Conservation (phyloP, 2,113 vertebrate genomes). For the Xenotilapia leptura region DNA sequence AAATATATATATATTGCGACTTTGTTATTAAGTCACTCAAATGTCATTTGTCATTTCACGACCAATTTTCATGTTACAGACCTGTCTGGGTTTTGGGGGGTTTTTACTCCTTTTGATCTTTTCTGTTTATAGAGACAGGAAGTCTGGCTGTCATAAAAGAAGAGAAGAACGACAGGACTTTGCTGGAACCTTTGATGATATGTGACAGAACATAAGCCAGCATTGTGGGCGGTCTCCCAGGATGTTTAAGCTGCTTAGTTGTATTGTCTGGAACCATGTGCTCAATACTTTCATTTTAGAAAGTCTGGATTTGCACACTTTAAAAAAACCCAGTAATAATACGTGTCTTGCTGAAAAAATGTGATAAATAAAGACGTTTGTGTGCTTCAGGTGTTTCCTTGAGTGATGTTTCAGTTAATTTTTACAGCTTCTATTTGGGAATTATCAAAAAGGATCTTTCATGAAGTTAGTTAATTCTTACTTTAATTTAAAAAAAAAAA, state of each 20-base stretch:
- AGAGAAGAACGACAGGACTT: neutral
- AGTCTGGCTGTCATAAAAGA: neutral
- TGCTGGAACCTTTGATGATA: slow-evolving; percentile 15
- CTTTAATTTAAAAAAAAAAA: accelerated
- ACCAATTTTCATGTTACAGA: neutral
- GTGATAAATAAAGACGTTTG: neutral
- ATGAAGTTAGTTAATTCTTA: neutral
- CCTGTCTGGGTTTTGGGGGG: neutral
- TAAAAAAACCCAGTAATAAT: neutral
- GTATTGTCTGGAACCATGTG: neutral
- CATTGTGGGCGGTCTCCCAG: slow-evolving; percentile 4
- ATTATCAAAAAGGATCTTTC: neutral
- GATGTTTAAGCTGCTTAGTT: slow-evolving; percentile 16
- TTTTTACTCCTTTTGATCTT: neutral
- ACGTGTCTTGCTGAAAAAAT: neutral
- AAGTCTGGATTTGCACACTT: slow-evolving; percentile 11
- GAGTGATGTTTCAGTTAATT: neutral
- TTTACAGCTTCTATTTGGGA: neutral
- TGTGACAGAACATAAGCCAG: slow-evolving; percentile 6
- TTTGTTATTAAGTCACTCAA: neutral
- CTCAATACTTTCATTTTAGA: slow-evolving; percentile 37
- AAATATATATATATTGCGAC: neutral
- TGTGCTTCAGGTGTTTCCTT: neutral
- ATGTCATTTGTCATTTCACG: neutral
- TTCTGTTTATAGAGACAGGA: neutral